Evolutionary conservation across 2,888 invertebrate genomes (phyloP).

Genomic region (Allolobophora icterica): DNA sequence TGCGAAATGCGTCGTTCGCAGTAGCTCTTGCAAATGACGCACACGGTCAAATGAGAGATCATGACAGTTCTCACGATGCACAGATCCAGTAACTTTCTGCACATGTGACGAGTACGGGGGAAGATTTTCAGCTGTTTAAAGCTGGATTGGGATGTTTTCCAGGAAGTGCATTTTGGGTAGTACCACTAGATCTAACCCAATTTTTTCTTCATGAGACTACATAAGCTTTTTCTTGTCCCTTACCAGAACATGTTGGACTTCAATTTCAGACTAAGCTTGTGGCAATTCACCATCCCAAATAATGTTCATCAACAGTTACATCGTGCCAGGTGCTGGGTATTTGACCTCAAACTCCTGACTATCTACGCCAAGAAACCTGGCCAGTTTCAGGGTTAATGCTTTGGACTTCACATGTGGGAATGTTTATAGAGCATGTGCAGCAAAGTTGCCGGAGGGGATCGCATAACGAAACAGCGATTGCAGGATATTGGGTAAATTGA

Average conservation of each 20-base stretch:
- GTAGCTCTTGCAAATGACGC: too few species aligned
- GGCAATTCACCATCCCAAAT: neutral
- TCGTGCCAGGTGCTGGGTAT: neutral
- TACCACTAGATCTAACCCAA: neutral
- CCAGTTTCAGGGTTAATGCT: neutral
- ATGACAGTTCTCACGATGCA: neutral
- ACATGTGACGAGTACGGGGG: too few species aligned
- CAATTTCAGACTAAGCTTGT: neutral
- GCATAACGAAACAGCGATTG: too few species aligned
- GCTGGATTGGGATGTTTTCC: neutral
- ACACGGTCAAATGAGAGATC: neutral
- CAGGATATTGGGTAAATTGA: neutral
- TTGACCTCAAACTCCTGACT: neutral
- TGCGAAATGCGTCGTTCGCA: neutral
- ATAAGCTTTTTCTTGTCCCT: neutral
- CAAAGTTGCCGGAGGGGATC: neutral
- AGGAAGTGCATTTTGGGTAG: neutral
- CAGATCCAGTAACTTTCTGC: neutral
- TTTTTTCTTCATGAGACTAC: too few species aligned
- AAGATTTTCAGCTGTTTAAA: neutral
- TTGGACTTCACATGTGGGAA: neutral
- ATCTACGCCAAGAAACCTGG: too few species aligned
- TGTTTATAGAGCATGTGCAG: neutral
- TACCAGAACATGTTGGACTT: neutral
- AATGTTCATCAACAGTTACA: neutral